Base-by-base conservation (phyloP, 2,888 invertebrate genomes). In the Scaptodrosophila latifasciaeformis region DNA sequence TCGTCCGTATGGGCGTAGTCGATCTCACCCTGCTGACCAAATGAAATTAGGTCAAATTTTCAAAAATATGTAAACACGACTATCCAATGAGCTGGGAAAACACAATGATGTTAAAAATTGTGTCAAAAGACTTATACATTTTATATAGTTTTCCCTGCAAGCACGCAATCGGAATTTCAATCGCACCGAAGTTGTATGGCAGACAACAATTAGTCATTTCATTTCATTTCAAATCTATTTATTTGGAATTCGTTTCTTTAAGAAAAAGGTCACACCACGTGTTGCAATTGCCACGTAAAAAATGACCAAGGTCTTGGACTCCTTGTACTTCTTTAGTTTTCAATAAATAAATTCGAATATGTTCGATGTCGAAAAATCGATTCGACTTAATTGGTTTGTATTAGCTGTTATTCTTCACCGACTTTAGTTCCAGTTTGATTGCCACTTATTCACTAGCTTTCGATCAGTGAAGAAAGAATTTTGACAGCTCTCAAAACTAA, bases 321-420 rank as follows among this genome's bases (percentile, higher is more conserved):
- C 21, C 31, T 34, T 18, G 46, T 44, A 50, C 9, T 42, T 42
- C 15, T 13, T 12, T 12, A 4, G 21, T 47, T 47, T n/a, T 27
- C 6, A 24, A 3, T 42, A 44, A 15, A 59, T 42, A 59, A 50
- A 55, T 67, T 59, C 45, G 42, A 67, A 62, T 24, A 35, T 39
- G 55, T 62, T 60, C 59, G 50, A 66, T 59, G 54, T 75, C 67
- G 69, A 68, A 75, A 56, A 70, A 74, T 74, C 55, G 72, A 74
- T 79, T 66, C 31, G 53, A 18, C 27, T 40, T 74, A 74, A 74
- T 79, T 79, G 76, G 50, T 59, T 54, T 52, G 59, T 59, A 71
- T 79, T 79, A 72, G 50, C 58, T 54, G 49, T 58, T 59, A 71
- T 59, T 56, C 51, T 45, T 27, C 17, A 10, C 37, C 39, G 24